Base-by-base conservation (phyloP, 2,113 vertebrate species). In the Helogale parvula region DNA sequence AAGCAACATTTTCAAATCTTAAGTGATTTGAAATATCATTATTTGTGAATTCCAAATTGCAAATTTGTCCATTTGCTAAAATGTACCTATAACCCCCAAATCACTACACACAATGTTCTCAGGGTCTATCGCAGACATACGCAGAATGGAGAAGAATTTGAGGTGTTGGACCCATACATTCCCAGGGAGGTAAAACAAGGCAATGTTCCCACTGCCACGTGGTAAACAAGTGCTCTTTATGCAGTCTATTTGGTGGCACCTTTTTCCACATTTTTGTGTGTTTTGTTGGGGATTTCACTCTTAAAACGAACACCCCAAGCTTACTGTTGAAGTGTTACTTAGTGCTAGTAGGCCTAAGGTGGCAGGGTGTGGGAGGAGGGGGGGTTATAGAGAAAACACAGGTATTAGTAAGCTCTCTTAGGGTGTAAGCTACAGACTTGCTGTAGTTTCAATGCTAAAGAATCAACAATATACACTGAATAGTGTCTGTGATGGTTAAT, bases 1-100 rank as follows among this genome's bases (percentile, higher is more conserved):
- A 93, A 96, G 76, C 54, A 88, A 87, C 83, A 91, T 80, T 80
- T 97, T 81, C 76, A 81, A 76, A 84, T 66, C 27, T 66, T 74
- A 69, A 90, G 47, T 7, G 21, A 60, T 60, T 60, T 60, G 57
- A 60, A 60, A 60, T 21, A 60, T 60, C 79, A 74, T 79, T 87
- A 89, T 57, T 66, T 6, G 2, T 15, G 1, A 17, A 54, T 47
- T 65, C 45, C 31, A 63, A 38, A 33, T 57, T 79, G 41, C 3
- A 33, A 38, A 63, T 80, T 68, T 94, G 35, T 7, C 29, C 60
- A 8, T 47, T 93, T 35, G 1, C 25, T 74, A 65, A 72, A 65
- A 65, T 76, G 45, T 47, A 41, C 77, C 60, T 82, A 13, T 74
- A 54, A 81, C 4, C 21, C 63, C 76, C 29, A 71, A 90, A 82